Evolutionary conservation across 2,113 vertebrate genomes (phyloP).

Genomic region (Rhinogobius similis): DNA sequence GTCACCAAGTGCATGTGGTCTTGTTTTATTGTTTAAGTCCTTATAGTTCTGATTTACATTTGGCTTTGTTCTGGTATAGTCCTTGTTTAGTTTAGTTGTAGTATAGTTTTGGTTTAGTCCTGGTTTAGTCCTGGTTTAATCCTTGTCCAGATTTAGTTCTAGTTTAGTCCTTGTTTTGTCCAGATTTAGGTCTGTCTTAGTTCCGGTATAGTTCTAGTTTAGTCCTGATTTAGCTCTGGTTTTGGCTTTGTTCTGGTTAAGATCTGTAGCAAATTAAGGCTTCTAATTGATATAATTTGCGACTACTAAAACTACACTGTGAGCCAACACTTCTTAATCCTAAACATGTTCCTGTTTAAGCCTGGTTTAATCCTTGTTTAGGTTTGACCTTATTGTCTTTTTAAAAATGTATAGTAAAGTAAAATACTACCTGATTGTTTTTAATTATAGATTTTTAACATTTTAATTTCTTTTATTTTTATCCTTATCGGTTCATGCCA

Average conservation of each 20-base stretch:
- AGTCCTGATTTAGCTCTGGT: not conserved
- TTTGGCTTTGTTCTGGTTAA: not conserved
- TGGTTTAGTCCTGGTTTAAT: not conserved
- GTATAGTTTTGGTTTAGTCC: not conserved
- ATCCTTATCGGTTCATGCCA: no score
- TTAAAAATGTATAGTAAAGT: no score
- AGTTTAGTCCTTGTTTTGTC: not conserved
- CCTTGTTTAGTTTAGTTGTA: not conserved
- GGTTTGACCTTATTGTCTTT: not conserved
- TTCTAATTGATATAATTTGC: no score
- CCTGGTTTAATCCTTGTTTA: not conserved
- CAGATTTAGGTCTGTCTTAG: not conserved
- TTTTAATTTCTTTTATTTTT: no score
- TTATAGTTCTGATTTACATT: not conserved
- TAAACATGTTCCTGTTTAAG: not conserved
- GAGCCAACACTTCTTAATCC: no score
- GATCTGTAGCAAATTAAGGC: not conserved
- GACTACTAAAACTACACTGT: no score
- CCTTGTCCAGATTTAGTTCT: not conserved
- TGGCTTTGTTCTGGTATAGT: not conserved
- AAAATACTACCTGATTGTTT: no score
- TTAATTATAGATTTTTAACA: no score
- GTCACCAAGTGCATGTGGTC: conserved; percentile 17
- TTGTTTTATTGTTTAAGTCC: not conserved
- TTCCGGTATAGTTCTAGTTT: not conserved